These are phyloP conservation scores for Proteles cristata DNA, from an alignment of 2,113 vertebrate species.

Conservation along the genomic window DNA sequence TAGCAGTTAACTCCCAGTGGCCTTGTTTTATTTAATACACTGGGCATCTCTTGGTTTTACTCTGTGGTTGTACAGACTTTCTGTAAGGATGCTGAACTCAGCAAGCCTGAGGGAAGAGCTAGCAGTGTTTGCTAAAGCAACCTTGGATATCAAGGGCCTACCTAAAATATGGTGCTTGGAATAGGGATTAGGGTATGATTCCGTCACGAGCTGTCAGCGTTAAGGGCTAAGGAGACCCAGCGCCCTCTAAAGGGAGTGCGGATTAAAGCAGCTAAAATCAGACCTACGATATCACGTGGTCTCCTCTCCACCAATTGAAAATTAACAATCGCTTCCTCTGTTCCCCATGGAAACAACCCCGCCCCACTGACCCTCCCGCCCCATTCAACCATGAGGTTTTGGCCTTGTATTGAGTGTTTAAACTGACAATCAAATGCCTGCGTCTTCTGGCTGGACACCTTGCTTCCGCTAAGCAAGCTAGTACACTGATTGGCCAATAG, in stretches of 20 bases:
- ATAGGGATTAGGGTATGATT: background rate
- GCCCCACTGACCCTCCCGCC: background rate
- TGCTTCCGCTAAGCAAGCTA: background rate
- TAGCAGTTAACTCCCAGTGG: background rate
- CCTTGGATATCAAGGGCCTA: background rate
- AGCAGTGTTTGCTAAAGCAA: background rate
- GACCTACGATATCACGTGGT: background rate
- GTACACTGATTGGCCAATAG: slow-evolving; percentile 17
- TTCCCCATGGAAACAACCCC: slow-evolving; percentile 80
- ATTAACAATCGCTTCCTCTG: slow-evolving; percentile 61
- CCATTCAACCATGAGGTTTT: background rate
- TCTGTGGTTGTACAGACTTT: background rate
- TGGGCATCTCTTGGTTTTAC: background rate
- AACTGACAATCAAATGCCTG: slow-evolving; percentile 66
- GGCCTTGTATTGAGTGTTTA: slow-evolving; percentile 57
- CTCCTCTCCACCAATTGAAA: slow-evolving; percentile 57
- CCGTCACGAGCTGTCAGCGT: fast-evolving
- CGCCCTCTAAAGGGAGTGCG: slow-evolving; percentile 61
- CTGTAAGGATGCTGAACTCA: background rate
- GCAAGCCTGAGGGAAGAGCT: background rate
- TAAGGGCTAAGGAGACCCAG: slow-evolving; percentile 38
- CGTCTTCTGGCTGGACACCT: slow-evolving; percentile 44
- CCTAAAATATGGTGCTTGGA: background rate
- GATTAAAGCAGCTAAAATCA: background rate
- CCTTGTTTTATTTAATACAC: background rate